Evolutionary conservation across 2,888 invertebrate genomes (phyloP).

Genomic region (Saturnia japonica): DNA sequence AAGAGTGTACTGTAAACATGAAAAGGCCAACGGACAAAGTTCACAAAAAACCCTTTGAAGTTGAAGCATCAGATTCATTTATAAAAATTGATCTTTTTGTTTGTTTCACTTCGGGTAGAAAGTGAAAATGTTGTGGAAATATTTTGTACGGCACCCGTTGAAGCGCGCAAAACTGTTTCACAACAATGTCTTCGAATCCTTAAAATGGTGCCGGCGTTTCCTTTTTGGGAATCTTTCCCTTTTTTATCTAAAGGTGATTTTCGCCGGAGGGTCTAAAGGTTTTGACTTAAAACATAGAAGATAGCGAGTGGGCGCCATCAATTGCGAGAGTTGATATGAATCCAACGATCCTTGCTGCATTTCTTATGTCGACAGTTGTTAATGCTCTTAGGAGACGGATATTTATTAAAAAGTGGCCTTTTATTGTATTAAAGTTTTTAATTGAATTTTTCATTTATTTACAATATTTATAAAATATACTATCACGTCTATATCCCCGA

Average conservation of each 20-base stretch:
- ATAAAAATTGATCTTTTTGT: conserved; percentile 12
- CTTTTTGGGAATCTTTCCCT: conserved; percentile 34
- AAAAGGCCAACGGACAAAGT: conserved; percentile 5
- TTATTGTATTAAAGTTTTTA: no score
- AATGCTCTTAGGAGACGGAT: no score
- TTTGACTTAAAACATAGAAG: conserved; percentile 21
- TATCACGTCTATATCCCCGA: no score
- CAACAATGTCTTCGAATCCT: conserved; percentile 37
- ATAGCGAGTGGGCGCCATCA: background rate
- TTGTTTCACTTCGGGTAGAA: conserved; percentile 12
- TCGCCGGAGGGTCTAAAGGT: conserved; percentile 33
- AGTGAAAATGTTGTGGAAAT: conserved; percentile 22
- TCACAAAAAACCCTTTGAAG: conserved; percentile 8
- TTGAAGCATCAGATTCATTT: conserved; percentile 11
- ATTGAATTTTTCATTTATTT: no score
- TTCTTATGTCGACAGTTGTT: no score
- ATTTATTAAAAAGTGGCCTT: no score
- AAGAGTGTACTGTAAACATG: background rate
- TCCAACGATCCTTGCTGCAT: no score
- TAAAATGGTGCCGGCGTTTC: conserved; percentile 27
- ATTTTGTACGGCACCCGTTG: conserved; percentile 24
- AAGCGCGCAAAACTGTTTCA: conserved; percentile 39
- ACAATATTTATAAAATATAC: no score
- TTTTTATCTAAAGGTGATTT: conserved; percentile 47
- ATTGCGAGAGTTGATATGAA: background rate